Evolutionary conservation across 2,797 vertebrate species (phyloP), one percentile per base, ranked within the genome.

Genomic region (Cirrhinus mrigala): DNA sequence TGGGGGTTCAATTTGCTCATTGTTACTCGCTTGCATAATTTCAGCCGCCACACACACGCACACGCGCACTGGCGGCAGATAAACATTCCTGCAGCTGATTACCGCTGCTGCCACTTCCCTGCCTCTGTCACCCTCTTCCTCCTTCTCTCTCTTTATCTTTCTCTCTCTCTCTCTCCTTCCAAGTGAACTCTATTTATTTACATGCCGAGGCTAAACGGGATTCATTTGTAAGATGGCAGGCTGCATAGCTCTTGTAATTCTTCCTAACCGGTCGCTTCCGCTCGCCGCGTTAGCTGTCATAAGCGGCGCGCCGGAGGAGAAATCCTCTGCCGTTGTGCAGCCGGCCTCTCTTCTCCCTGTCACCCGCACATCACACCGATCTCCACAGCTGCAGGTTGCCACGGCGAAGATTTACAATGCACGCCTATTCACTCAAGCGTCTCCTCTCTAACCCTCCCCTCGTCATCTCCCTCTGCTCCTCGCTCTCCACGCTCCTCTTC

Each of bases 1-100:
- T 93, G 93, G 94, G 90, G 95, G 96, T 96, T 96, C 96, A 96
- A 97, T 97, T 97, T 97, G 96, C 96, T 96, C 93, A 95, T 96
- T 97, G 96, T 97, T 96, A 95, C 96, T 96, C 90, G 94, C 96
- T 97, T 97, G 97, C 96, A 96, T 97, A 97, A 98, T 98, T 97
- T 94, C 91, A 85, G 87, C 92, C 94, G 94, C 95, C 94, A 95
- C 94, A 81, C 80, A 73, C 71, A 56, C 56, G 20, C 40, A 64
- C 54, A 50, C 27, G 29, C 70, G 29, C 46, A 15, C 79, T 48
- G n/a, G 71, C 64, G 12, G 56, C 78, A 22, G 73, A 81, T 81
- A 90, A 85, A 88, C 88, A 82, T 92, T 87, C 86, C 87, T 84
- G 88, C 91, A 89, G 90, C 92, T 92, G 94, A 95, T 95, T 94